These are phyloP conservation scores for Xiphydria camelus DNA, from an alignment of 2,888 invertebrate genomes.

Conservation along the genomic window DNA sequence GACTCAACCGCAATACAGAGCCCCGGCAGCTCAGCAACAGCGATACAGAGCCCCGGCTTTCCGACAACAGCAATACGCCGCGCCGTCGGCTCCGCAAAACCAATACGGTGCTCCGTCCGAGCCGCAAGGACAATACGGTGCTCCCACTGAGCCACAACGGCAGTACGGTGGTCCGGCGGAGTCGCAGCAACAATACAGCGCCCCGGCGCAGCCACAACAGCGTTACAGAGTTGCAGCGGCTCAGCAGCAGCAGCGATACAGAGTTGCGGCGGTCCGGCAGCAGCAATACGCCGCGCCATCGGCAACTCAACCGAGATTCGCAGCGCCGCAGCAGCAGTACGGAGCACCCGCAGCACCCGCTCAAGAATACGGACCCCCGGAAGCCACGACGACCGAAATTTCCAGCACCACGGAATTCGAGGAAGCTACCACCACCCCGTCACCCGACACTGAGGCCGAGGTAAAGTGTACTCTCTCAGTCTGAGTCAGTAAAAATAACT, in stretches of 20 bases:
- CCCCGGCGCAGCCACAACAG: constrained; percentile 20
- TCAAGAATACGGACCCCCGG: constrained; percentile 33
- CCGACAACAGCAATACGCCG: constrained; percentile 26
- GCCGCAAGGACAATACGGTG: constrained; percentile 33
- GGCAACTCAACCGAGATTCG: too few relatives aligned
- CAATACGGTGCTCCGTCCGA: constrained; percentile 26
- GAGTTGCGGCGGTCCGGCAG: constrained; percentile 2
- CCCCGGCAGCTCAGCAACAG: constrained; percentile 13
- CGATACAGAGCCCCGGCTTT: constrained; percentile 35
- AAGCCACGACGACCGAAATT: constrained; percentile 46
- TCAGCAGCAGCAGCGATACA: neutral
- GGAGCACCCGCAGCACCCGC: constrained; percentile 40
- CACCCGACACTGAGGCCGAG: constrained; percentile 44
- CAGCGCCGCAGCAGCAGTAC: constrained; percentile 11
- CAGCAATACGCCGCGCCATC: constrained; percentile 19
- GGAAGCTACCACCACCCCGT: constrained; percentile 47
- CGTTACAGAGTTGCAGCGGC: neutral
- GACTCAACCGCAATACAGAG: constrained; percentile 16
- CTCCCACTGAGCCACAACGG: constrained; percentile 19
- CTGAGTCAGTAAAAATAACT: too few relatives aligned
- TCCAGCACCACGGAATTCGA: constrained; percentile 50
- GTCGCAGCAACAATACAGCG: constrained; percentile 29
- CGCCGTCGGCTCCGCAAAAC: constrained; percentile 21
- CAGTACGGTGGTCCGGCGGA: constrained; percentile 30
- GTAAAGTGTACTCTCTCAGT: too few relatives aligned